phyloP scores from a whole-genome alignment of 1,140 invertebrate genomes.

The Dufourea novaeangliae region DNA sequence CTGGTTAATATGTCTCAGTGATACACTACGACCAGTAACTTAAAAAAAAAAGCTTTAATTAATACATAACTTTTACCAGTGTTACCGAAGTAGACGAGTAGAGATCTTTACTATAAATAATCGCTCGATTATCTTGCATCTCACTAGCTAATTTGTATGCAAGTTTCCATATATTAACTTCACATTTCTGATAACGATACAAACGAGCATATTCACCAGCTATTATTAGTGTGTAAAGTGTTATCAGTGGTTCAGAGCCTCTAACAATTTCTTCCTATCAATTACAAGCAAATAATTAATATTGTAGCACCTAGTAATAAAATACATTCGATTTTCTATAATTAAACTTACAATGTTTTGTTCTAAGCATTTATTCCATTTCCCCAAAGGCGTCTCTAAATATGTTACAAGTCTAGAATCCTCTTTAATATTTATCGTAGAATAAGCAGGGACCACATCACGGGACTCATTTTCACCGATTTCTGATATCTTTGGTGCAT shows the following conservation, averaged over 20 bases:
- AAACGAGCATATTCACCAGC: conserved; percentile 72
- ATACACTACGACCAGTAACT: conserved; percentile 72
- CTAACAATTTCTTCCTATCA: conserved; percentile 53
- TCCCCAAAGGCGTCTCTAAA: conserved; percentile 61
- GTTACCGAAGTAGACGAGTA: neutral
- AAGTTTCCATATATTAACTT: conserved; percentile 68
- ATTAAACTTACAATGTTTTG: conserved; percentile 64
- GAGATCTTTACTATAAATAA: conserved; percentile 65
- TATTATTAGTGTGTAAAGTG: conserved; percentile 63
- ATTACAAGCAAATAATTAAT: conserved; percentile 22
- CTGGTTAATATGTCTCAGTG: conserved; percentile 65
- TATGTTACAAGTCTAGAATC: conserved; percentile 59
- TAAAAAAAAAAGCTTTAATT: conserved; percentile 25
- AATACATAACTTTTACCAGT: neutral
- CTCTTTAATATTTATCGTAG: conserved; percentile 69
- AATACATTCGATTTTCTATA: neutral
- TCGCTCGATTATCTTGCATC: conserved; percentile 56
- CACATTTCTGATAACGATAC: conserved; percentile 66
- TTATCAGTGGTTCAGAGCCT: conserved; percentile 59
- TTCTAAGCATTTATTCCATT: conserved; percentile 69
- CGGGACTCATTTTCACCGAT: conserved; percentile 52
- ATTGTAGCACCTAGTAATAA: conserved; percentile 9
- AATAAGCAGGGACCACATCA: conserved; percentile 72
- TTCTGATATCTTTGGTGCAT: conserved; percentile 54
- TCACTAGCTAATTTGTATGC: conserved; percentile 64